Base-by-base conservation (phyloP, 2,797 vertebrate genomes). In the Characodon lateralis region DNA sequence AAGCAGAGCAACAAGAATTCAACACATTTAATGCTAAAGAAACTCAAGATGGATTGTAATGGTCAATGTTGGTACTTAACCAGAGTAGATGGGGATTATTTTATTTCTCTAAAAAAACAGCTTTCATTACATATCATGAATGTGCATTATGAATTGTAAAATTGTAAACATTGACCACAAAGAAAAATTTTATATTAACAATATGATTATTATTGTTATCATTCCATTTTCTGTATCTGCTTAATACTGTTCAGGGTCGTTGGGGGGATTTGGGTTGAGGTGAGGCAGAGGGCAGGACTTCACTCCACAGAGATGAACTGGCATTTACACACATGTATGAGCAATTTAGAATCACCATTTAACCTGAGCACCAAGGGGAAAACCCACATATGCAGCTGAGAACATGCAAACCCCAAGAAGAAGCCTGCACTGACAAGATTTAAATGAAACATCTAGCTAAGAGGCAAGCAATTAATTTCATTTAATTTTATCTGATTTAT, bases 11-110 rank as follows among this genome's bases (percentile, higher is more conserved):
- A 55, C 51, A 8, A 75, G 51, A 74, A 41, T 76, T 81, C 66
- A 85, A 74, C 76, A 87, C 72, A 72, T 80, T 80, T 85, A 63
- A 83, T 77, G 24, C 56, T 78, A 76, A 77, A 73, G 73, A 79
- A 69, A 65, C 72, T 50, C 43, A 58, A 18, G 76, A 73, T 63
- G 14, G 14, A 63, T 16, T 3, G 18, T 20, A 3, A 18, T 63
- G 61, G 61, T 39, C 7, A 9, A 1, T 3, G 6, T 6, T 63
- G 7, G 18, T 35, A 20, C 16, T 63, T 35, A 7, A 1, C 35
- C 31, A 63, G 18, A 31, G 35, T 35, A 35, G 6, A 35, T 63
- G 35, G 31, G 7, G 18, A 35, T 35, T 20, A 63, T 63, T 14
- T 0, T 18, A 7, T 63, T 35, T 63, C 28, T 31, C 14, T 16